Percentiles rank a stretch among this genome's conserved stretches.
These are phyloP conservation scores for Mustelus asterias DNA, from an alignment of 2,113 vertebrate species.

Conservation along the genomic window DNA sequence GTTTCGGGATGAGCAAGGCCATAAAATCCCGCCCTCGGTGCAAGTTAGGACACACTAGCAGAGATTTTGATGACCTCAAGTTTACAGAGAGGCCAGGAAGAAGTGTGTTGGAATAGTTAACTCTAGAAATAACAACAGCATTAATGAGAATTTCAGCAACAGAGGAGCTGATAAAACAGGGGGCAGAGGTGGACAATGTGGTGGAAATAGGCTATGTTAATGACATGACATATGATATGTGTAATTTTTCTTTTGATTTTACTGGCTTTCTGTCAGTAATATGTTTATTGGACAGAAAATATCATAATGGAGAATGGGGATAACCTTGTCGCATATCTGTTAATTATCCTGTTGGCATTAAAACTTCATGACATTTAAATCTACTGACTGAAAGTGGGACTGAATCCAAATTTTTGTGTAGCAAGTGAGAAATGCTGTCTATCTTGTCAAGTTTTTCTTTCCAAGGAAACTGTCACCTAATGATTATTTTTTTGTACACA, in stretches of 20 bases:
- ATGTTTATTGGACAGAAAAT: slow-evolving; percentile 3
- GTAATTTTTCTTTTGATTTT: background rate
- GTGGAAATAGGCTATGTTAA: too few relatives aligned
- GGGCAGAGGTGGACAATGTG: background rate
- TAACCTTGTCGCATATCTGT: slow-evolving; percentile 24
- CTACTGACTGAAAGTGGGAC: background rate
- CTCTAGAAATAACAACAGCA: background rate
- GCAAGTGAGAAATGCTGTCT: background rate
- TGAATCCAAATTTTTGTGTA: background rate
- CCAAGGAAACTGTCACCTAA: background rate
- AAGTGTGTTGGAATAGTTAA: background rate
- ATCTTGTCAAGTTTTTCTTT: background rate
- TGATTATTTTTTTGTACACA: background rate
- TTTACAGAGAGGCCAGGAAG: background rate
- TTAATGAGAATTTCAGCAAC: background rate
- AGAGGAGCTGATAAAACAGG: too few relatives aligned
- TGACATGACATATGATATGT: too few relatives aligned
- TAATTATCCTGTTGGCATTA: background rate
- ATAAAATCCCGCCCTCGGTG: too few relatives aligned
- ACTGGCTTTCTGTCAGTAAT: background rate
- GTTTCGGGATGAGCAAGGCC: too few relatives aligned
- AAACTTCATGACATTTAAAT: slow-evolving; percentile 19
- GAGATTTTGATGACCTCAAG: background rate
- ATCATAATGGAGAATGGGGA: background rate
- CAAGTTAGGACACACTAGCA: background rate